Evolutionary conservation across 2,888 invertebrate genomes (phyloP), one percentile per base, ranked within the genome.

Genomic region (Caenorhabditis sp.): DNA sequence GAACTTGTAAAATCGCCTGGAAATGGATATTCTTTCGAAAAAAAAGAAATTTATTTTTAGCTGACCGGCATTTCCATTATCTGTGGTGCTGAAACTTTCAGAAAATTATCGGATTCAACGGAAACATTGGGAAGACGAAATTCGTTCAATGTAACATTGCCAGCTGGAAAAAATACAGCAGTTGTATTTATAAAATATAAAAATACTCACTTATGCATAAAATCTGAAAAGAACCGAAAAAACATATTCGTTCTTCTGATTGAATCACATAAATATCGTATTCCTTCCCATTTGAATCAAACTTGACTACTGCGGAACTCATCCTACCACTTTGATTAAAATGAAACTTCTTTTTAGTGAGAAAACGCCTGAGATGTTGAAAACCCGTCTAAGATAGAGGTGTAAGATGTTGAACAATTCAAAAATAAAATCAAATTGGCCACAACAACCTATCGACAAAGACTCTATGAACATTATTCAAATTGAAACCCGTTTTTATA

Each of bases 221-320:
- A 27, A 76, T 17, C 1, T 65, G 65, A 56, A 63, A 64, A 4
- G 75, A 64, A 54, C 75, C 75, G n/a, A 56, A 76, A 17, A 76
- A 61, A 17, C 66, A 63, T 12, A 70, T 26, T 1, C 67, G 52
- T 58, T 76, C 70, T 25, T 68, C 70, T 1, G 64, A 50, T 25
- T 65, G 54, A 17, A 76, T 61, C 14, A 76, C 62, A 25, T 66
- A 63, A 20, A 67, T 52, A 38, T 21, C 36, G 8, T 20, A 36
- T 12, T 36, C 57, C 5, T 26, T 17, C 10, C 10, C 12, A n/a
- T 26, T 21, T 14, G 17, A 26, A 23, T 56, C 56, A 56, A 26
- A 56, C 17, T 26, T 26, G 8, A 56, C 17, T 4, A 56, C 27
- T 17, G 43, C 8, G 3, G 14, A 43, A 43, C 3, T 43, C 43